Evolutionary conservation across 2,888 invertebrate species (phyloP).

Genomic region (Micoletzkya japonica): DNA sequence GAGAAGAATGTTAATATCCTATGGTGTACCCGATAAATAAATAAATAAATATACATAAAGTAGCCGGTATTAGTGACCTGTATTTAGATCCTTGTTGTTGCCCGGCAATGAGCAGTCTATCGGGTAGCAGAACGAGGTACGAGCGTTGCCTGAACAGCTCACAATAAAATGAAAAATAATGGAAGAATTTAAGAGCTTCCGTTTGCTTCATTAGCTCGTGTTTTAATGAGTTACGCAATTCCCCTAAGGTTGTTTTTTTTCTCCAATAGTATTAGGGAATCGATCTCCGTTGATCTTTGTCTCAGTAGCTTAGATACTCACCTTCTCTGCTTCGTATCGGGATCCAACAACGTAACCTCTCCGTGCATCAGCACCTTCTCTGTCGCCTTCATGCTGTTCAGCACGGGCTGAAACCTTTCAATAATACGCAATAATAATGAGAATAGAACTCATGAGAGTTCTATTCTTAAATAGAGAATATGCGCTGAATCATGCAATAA

Average conservation of each 20-base stretch:
- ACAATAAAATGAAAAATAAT: neutral
- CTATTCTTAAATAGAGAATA: neutral
- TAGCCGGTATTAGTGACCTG: conserved; percentile 2
- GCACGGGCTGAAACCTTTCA: conserved; percentile 40
- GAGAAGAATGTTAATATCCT: too few relatives aligned
- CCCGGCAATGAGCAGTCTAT: conserved; percentile 52
- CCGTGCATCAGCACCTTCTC: conserved; percentile 55
- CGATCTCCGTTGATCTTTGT: neutral
- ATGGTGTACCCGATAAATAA: too few relatives aligned
- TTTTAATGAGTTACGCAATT: too few relatives aligned
- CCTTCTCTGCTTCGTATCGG: conserved; percentile 52
- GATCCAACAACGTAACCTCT: conserved; percentile 57
- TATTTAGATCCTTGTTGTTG: conserved; percentile 5
- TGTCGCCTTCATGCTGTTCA: conserved; percentile 53
- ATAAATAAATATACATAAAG: neutral
- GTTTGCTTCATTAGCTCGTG: too few relatives aligned
- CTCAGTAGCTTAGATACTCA: neutral
- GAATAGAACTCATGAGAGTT: neutral
- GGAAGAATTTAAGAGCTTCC: too few relatives aligned
- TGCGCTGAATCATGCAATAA: neutral
- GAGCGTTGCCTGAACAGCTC: conserved; percentile 27
- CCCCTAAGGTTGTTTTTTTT: too few relatives aligned
- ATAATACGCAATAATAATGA: neutral
- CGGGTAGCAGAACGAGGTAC: conserved; percentile 52
- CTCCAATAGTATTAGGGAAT: too few relatives aligned